Evolutionary conservation across 2,888 invertebrate genomes (phyloP).

Genomic region (Hyalella azteca): DNA sequence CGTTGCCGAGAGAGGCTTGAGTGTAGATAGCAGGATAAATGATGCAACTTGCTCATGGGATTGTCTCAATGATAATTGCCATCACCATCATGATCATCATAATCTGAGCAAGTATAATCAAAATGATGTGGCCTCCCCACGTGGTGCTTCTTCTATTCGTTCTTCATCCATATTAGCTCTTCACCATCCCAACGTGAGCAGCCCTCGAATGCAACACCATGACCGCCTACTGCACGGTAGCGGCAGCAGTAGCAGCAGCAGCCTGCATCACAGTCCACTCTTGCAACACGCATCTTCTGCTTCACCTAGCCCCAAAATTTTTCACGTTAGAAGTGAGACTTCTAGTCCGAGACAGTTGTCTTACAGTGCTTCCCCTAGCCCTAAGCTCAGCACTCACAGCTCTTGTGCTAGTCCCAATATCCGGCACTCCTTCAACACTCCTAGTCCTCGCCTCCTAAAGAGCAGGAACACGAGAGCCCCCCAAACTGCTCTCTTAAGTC

Average conservation of each 20-base stretch:
- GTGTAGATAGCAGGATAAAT: neutral
- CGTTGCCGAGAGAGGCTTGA: constrained; percentile 36
- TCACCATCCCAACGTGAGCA: constrained; percentile 36
- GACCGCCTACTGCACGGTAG: neutral
- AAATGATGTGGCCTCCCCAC: neutral
- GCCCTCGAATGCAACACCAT: constrained; percentile 30
- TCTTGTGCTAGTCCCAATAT: constrained; percentile 3
- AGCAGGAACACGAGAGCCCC: neutral
- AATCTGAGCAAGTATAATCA: neutral
- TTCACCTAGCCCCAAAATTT: constrained; percentile 9
- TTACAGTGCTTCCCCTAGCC: neutral
- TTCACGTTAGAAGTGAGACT: neutral
- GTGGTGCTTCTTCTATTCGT: neutral
- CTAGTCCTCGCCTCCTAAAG: constrained; percentile 16
- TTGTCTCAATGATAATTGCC: constrained; percentile 8
- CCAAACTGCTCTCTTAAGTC: neutral
- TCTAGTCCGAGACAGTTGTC: neutral
- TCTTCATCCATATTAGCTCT: constrained; percentile 14
- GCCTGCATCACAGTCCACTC: constrained; percentile 9
- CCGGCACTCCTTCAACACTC: neutral
- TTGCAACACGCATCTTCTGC: constrained; percentile 4
- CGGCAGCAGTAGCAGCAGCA: neutral
- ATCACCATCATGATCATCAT: neutral
- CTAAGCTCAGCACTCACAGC: neutral
- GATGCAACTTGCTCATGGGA: neutral